phyloP scores from a whole-genome alignment of 2,888 invertebrate genomes.

The Drosophila helvetica region DNA sequence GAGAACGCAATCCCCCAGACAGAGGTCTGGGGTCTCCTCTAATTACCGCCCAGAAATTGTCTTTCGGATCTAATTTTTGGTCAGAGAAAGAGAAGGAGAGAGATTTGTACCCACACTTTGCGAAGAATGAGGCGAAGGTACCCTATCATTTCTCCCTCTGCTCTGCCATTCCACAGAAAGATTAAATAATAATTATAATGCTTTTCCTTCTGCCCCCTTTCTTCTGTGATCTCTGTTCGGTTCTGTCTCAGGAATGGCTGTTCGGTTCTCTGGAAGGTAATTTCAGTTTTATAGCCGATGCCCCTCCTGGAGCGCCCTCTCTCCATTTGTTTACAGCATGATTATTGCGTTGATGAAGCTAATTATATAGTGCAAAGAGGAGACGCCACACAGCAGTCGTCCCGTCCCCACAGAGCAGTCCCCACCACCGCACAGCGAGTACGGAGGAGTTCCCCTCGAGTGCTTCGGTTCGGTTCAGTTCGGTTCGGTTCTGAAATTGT shows the following conservation, averaged over 20 bases:
- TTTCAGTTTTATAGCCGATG: constrained; percentile 62
- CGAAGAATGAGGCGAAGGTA: constrained; percentile 1
- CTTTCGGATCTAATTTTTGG: constrained; percentile 39
- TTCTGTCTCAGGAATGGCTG: background rate
- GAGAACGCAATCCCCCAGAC: constrained; percentile 27
- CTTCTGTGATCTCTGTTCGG: background rate
- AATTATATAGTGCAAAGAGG: constrained; percentile 68
- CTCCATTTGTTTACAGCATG: constrained; percentile 69
- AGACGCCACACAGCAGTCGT: constrained; percentile 22
- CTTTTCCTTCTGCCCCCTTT: constrained; percentile 6
- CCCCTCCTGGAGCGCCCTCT: constrained; percentile 4
- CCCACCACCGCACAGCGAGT: constrained; percentile 5
- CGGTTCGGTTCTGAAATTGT: background rate
- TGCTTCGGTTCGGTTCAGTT: background rate
- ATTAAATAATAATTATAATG: constrained; percentile 55
- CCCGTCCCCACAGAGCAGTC: background rate
- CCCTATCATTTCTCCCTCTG: constrained; percentile 29
- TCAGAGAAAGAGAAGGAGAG: background rate
- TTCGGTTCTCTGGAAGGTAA: constrained; percentile 36
- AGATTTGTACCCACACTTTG: constrained; percentile 36
- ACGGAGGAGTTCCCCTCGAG: constrained; percentile 15
- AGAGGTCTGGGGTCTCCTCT: constrained; percentile 6
- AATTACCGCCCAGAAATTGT: constrained; percentile 38
- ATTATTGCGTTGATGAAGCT: constrained; percentile 78
- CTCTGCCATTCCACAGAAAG: constrained; percentile 7